phyloP scores from a whole-genome alignment of 2,888 invertebrate species.

The Drosophila anceps region DNA sequence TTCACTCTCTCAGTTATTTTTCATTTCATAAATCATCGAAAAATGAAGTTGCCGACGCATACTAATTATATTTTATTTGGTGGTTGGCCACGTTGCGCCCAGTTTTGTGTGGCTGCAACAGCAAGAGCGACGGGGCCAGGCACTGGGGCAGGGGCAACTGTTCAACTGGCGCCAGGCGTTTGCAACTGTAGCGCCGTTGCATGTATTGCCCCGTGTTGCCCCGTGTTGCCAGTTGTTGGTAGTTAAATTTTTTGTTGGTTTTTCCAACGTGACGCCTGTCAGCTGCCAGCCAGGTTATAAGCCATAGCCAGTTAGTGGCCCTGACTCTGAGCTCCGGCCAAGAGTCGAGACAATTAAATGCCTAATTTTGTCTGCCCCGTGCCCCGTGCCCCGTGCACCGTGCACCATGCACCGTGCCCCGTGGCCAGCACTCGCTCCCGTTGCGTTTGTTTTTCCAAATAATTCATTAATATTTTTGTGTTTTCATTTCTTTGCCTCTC shows the following conservation, averaged over 20 bases:
- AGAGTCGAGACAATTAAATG: slow-evolving; percentile 76
- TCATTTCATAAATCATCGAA: slow-evolving; percentile 77
- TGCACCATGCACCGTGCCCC: slow-evolving; percentile 5
- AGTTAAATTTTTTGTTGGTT: slow-evolving; percentile 73
- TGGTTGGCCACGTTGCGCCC: slow-evolving; percentile 76
- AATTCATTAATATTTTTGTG: slow-evolving; percentile 84
- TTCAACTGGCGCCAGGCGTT: slow-evolving; percentile 61
- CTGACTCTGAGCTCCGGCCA: slow-evolving; percentile 27
- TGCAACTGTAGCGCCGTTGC: slow-evolving; percentile 69
- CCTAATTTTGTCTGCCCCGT: slow-evolving; percentile 74
- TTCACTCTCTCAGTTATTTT: slow-evolving; percentile 39
- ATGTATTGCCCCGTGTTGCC: slow-evolving; percentile 51
- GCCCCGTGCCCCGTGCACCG: slow-evolving; percentile 35
- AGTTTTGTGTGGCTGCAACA: slow-evolving; percentile 55
- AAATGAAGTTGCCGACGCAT: slow-evolving; percentile 79
- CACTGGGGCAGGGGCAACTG: slow-evolving; percentile 31
- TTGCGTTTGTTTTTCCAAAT: slow-evolving; percentile 82
- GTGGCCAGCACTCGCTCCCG: slow-evolving; percentile 31
- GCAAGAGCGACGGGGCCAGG: slow-evolving; percentile 15
- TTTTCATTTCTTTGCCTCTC: slow-evolving; percentile 42
- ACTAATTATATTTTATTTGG: slow-evolving; percentile 65
- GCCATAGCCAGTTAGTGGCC: slow-evolving; percentile 33
- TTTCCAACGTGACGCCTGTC: slow-evolving; percentile 80
- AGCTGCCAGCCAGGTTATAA: slow-evolving; percentile 66
- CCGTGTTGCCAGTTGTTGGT: slow-evolving; percentile 43